These are phyloP conservation scores for Sinosuthora webbiana DNA, from an alignment of 2,113 vertebrate genomes.

Conservation along the genomic window DNA sequence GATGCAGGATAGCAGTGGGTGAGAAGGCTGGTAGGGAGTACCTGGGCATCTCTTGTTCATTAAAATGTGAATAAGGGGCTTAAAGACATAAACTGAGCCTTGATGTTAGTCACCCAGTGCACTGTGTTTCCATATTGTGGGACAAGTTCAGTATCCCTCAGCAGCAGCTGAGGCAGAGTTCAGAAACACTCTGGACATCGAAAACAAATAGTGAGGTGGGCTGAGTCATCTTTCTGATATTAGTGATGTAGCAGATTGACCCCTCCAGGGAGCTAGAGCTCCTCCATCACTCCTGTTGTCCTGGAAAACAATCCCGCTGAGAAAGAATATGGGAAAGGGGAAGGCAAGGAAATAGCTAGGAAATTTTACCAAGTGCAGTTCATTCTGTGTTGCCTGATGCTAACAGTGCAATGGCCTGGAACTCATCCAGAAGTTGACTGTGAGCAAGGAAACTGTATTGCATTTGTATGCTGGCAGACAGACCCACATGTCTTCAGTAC, in stretches of 20 bases:
- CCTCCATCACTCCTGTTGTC: neutral
- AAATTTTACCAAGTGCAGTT: neutral
- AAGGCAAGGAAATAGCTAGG: neutral
- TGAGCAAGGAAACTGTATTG: neutral
- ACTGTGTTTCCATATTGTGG: fast-evolving
- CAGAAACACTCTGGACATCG: neutral
- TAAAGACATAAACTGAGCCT: neutral
- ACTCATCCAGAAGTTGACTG: neutral
- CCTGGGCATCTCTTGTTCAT: neutral
- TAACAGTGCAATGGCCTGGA: neutral
- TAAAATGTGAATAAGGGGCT: neutral
- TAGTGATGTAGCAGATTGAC: neutral
- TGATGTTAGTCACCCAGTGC: neutral
- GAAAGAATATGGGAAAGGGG: neutral
- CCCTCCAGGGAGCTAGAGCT: neutral
- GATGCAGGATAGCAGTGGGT: neutral
- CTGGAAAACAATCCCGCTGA: neutral
- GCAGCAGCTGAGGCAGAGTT: neutral
- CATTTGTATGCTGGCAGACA: neutral
- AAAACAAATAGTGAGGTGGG: neutral
- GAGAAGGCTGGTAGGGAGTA: neutral
- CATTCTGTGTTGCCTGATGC: neutral
- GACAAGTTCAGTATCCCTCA: neutral
- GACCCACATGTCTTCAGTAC: neutral
- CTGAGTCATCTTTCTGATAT: neutral